A percentile compares a stretch with the other conserved stretches of the same genome.
Evolutionary conservation across 1,140 invertebrate genomes (phyloP).

Genomic region (Pseudomyrmex pallidus): DNA sequence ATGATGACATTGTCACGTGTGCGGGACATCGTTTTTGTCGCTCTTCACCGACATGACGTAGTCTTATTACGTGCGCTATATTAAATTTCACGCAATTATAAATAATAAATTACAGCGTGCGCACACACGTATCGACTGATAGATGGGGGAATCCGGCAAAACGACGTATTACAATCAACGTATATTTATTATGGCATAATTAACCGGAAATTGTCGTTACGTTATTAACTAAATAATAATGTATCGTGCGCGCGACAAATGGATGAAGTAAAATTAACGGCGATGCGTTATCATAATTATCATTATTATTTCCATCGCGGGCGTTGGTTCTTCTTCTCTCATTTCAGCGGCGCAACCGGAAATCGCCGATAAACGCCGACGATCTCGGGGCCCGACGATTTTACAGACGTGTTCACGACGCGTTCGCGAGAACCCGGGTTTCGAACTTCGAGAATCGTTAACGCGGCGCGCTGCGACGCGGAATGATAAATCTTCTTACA

Average conservation of each 20-base stretch:
- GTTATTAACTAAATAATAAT: conserved; percentile 69
- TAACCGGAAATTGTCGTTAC: conserved; percentile 65
- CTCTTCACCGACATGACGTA: conserved; percentile 6
- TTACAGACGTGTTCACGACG: background rate
- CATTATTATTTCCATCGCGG: conserved; percentile 39
- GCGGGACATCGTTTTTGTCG: conserved; percentile 35
- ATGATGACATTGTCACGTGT: conserved; percentile 25
- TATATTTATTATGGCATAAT: conserved; percentile 62
- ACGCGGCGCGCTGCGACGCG: conserved; percentile 23
- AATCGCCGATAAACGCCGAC: conserved; percentile 3
- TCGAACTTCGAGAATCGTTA: conserved; percentile 63
- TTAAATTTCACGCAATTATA: conserved; percentile 63
- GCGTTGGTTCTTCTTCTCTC: background rate
- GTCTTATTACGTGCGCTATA: conserved; percentile 62
- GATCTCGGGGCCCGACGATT: background rate
- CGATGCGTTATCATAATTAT: conserved; percentile 31
- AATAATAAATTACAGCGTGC: conserved; percentile 65
- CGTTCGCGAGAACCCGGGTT: conserved; percentile 15
- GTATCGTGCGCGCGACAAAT: conserved; percentile 46
- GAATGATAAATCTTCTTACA: conserved; percentile 65
- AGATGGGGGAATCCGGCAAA: conserved; percentile 62
- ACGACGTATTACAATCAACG: conserved; percentile 67
- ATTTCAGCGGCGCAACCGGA: background rate
- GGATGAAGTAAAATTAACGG: conserved; percentile 51
- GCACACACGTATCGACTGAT: conserved; percentile 35